Percentiles rank a stretch among this genome's conserved stretches.
phyloP scores from a whole-genome alignment of 2,113 vertebrate species.

The Etia nguti region DNA sequence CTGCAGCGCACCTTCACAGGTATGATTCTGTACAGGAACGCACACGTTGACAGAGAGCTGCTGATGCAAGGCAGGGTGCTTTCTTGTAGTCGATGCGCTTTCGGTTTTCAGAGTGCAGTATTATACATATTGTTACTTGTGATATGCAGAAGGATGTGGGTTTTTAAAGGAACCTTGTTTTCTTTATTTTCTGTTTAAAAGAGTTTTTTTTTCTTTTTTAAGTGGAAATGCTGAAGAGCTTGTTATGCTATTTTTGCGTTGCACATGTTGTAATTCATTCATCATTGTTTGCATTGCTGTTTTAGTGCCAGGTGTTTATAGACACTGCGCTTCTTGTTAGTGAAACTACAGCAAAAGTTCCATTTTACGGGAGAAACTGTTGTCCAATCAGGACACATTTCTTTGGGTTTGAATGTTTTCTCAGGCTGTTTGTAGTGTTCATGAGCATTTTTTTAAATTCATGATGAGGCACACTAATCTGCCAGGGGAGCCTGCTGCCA shows the following conservation, averaged over 20 bases:
- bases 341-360: background rate
- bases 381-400: background rate
- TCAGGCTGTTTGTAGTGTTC: background rate
- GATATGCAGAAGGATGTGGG: background rate
- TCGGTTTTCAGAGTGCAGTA: background rate
- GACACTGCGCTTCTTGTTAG: background rate
- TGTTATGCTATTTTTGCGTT: background rate
- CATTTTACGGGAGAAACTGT: background rate
- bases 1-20: slow-evolving; percentile 97
- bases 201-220: background rate
- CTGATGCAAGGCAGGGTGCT: background rate
- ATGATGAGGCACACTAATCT: background rate
- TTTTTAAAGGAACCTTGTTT: background rate
- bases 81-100: background rate
- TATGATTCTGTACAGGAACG: slow-evolving; percentile 35
- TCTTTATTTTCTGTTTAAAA: background rate
- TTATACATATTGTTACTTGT: background rate
- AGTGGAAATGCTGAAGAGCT: background rate
- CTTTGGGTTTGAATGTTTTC: background rate
- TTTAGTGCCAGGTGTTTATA: background rate
- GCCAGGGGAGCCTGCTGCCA: background rate
- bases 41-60: background rate
- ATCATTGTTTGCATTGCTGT: background rate
- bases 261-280: background rate
- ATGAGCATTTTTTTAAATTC: background rate